Evolutionary conservation across 2,888 invertebrate species (phyloP).

Genomic region (Cartodere bifasciata): DNA sequence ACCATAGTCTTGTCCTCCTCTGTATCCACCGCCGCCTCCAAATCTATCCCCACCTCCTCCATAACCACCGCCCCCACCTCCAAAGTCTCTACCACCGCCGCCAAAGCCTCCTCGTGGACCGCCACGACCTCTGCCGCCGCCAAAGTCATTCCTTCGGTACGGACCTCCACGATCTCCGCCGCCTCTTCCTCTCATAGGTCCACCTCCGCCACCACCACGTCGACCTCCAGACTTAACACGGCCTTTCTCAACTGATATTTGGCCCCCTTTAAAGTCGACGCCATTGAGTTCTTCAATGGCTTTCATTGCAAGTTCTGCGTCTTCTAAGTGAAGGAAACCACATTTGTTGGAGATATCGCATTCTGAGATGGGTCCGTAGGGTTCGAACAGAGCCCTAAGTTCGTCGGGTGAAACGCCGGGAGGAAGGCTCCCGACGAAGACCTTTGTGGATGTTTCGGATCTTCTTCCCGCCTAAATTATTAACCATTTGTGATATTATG

Average conservation of each 20-base stretch:
- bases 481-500: no score
- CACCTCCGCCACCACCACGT: conserved; percentile 39
- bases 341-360: conserved; percentile 92
- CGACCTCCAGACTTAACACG: conserved; percentile 59
- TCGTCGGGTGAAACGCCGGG: conserved; percentile 75
- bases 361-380: conserved; percentile 79
- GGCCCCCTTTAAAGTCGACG: conserved; percentile 68
- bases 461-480: conserved; percentile 26
- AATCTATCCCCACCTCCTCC: conserved; percentile 16
- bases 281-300: conserved; percentile 75
- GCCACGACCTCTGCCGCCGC: conserved; percentile 22
- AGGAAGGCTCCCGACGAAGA: conserved; percentile 88
- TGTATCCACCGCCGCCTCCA: conserved; percentile 12
- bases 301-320: conserved; percentile 65
- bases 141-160: conserved; percentile 29
- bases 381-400: conserved; percentile 68
- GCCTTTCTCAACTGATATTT: conserved; percentile 74
- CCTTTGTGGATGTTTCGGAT: conserved; percentile 44
- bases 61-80: conserved; percentile 19
- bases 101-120: conserved; percentile 15
- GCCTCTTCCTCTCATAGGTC: no score
- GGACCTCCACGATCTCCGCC: conserved; percentile 36
- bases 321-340: conserved; percentile 86
- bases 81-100: conserved; percentile 16
- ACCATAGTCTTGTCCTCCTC: conserved; percentile 7